phyloP scores from a whole-genome alignment of 2,113 vertebrate genomes.

The Xyrauchen texanus region DNA sequence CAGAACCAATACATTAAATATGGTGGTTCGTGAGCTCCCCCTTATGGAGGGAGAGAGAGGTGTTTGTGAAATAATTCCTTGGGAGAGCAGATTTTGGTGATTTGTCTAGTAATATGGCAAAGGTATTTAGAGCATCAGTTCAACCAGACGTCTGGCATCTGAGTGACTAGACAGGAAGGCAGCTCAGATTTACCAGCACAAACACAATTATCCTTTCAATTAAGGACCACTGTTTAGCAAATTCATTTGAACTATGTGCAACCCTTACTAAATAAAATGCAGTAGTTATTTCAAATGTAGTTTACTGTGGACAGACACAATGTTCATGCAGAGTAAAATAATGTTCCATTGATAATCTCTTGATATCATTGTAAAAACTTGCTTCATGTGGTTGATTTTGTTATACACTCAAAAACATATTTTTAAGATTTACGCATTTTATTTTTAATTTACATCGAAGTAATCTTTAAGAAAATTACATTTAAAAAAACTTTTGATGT shows the following conservation, averaged over 20 bases:
- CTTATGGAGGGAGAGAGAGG: slow-evolving; percentile 59
- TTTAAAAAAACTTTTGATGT: too few relatives aligned
- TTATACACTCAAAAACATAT: too few relatives aligned
- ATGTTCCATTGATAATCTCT: too few relatives aligned
- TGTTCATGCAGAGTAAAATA: too few relatives aligned
- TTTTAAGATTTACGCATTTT: too few relatives aligned
- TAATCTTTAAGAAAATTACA: too few relatives aligned
- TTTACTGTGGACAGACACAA: not conserved
- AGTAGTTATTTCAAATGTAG: not conserved
- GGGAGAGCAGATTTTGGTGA: not conserved
- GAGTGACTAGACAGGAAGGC: not conserved
- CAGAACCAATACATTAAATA: not conserved
- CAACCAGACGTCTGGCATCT: not conserved
- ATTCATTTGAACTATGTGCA: not conserved
- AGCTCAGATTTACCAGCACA: not conserved
- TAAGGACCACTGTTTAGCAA: not conserved
- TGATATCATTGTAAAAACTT: too few relatives aligned
- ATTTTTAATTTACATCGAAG: too few relatives aligned
- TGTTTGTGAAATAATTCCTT: slow-evolving; percentile 16
- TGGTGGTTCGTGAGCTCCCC: slow-evolving; percentile 68
- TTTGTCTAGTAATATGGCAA: slow-evolving; percentile 45
- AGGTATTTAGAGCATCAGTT: slow-evolving; percentile 43
- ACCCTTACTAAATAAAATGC: not conserved
- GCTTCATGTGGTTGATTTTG: too few relatives aligned
- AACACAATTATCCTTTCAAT: not conserved